These are phyloP conservation scores for Ammodramus savannarum DNA, from an alignment of 2,113 vertebrate genomes.

Conservation along the genomic window DNA sequence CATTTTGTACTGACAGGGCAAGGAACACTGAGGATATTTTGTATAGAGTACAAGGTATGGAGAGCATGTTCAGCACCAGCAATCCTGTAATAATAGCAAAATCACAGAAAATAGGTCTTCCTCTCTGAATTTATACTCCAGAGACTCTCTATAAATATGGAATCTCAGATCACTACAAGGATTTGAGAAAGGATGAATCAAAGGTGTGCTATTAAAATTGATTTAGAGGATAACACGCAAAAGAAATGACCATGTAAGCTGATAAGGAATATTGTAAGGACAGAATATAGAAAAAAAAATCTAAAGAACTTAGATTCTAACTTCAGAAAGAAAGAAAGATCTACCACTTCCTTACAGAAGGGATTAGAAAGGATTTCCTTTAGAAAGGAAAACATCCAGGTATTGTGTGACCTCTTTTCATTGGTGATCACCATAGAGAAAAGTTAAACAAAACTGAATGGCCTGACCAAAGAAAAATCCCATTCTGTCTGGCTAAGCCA, in stretches of 20 bases:
- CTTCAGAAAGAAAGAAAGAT: background rate
- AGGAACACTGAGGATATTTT: background rate
- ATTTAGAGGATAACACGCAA: background rate
- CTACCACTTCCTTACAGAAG: background rate
- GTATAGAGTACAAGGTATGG: background rate
- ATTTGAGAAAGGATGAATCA: background rate
- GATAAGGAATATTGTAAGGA: background rate
- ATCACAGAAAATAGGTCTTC: background rate
- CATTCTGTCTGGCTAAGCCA: background rate
- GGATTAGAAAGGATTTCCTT: background rate
- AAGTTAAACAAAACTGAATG: background rate
- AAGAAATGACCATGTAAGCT: background rate
- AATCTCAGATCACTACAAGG: background rate
- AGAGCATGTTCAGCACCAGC: background rate
- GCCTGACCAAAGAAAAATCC: background rate
- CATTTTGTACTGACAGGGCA: background rate
- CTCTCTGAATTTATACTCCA: background rate
- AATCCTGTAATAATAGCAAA: background rate
- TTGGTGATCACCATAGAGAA: fast-evolving
- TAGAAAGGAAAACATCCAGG: background rate
- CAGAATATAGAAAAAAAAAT: background rate
- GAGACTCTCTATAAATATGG: background rate
- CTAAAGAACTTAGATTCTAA: background rate
- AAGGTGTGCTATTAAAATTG: background rate
- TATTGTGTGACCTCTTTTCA: background rate